Percentiles rank a stretch among this genome's conserved stretches.
Evolutionary conservation across 2,888 invertebrate genomes (phyloP).

Genomic region (Sesamia inferens): DNA sequence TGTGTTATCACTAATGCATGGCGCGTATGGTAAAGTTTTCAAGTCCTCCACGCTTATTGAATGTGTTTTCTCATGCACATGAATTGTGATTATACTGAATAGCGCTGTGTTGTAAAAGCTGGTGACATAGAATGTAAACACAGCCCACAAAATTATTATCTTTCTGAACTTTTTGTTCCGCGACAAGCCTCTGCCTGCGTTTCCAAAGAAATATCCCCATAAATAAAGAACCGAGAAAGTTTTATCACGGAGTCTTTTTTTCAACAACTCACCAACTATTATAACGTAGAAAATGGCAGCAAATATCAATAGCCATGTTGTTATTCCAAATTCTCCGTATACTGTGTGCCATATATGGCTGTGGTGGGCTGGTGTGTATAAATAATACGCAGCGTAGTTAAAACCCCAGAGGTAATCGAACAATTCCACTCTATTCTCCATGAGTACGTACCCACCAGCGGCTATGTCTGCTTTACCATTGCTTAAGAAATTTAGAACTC

Average conservation of each 20-base stretch:
- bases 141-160: conserved; percentile 75
- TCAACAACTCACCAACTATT: conserved; percentile 57
- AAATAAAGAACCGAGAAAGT: conserved; percentile 67
- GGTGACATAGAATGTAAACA: conserved; percentile 78
- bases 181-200: conserved; percentile 67
- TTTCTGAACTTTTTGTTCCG: conserved; percentile 67
- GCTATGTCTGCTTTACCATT: conserved; percentile 70
- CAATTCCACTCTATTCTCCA: conserved; percentile 71
- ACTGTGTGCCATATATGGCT: conserved; percentile 74
- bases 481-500: conserved; percentile 70
- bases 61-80: conserved; percentile 63
- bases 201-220: conserved; percentile 75
- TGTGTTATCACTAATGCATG: conserved; percentile 72
- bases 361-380: conserved; percentile 70
- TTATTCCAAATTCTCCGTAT: conserved; percentile 71
- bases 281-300: conserved; percentile 62
- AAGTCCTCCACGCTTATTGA: conserved; percentile 64
- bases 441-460: conserved; percentile 73
- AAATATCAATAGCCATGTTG: conserved; percentile 74
- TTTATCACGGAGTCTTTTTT: conserved; percentile 53
- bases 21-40: conserved; percentile 66
- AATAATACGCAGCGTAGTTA: conserved; percentile 66
- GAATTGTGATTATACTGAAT: conserved; percentile 74
- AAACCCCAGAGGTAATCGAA: conserved; percentile 79
- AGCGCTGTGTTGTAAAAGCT: conserved; percentile 79